Percentiles rank a stretch among this genome's conserved stretches.
phyloP scores from a whole-genome alignment of 2,888 invertebrate species.

The Bombylius major region DNA sequence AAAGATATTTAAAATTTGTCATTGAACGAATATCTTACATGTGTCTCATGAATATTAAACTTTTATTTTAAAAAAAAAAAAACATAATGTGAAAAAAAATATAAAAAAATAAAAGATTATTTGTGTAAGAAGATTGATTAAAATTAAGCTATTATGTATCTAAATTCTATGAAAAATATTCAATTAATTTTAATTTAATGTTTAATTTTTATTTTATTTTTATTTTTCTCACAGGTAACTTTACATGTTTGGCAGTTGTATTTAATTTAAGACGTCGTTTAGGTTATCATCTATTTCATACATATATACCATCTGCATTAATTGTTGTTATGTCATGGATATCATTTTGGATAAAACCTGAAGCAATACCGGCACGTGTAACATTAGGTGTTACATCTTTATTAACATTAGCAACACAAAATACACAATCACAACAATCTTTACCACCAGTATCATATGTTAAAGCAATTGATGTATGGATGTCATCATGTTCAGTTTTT shows the following conservation, averaged over 20 bases:
- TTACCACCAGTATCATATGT: constrained; percentile 85
- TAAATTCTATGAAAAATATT: too few species aligned
- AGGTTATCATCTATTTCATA: constrained; percentile 84
- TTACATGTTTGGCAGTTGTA: constrained; percentile 80
- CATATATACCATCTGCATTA: constrained; percentile 80
- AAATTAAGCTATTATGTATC: too few species aligned
- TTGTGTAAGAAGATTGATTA: too few species aligned
- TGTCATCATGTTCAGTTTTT: constrained; percentile 84
- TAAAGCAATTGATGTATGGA: constrained; percentile 87
- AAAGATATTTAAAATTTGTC: too few species aligned
- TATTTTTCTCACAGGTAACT: constrained; percentile 53
- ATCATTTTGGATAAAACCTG: constrained; percentile 90
- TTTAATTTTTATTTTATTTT: too few species aligned
- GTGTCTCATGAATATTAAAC: too few species aligned
- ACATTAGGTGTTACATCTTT: constrained; percentile 79
- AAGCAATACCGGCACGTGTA: constrained; percentile 81
- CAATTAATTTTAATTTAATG: too few species aligned
- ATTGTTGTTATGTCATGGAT: constrained; percentile 95
- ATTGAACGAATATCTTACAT: too few species aligned
- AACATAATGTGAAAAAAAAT: too few species aligned
- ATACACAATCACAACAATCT: constrained; percentile 80
- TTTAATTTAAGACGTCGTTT: constrained; percentile 71
- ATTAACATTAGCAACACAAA: constrained; percentile 79
- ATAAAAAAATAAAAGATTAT: too few species aligned
- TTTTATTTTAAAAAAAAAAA: too few species aligned